Evolutionary conservation across 2,888 invertebrate genomes (phyloP), one percentile per base, ranked within the genome.

Genomic region (Tyria jacobaeae): DNA sequence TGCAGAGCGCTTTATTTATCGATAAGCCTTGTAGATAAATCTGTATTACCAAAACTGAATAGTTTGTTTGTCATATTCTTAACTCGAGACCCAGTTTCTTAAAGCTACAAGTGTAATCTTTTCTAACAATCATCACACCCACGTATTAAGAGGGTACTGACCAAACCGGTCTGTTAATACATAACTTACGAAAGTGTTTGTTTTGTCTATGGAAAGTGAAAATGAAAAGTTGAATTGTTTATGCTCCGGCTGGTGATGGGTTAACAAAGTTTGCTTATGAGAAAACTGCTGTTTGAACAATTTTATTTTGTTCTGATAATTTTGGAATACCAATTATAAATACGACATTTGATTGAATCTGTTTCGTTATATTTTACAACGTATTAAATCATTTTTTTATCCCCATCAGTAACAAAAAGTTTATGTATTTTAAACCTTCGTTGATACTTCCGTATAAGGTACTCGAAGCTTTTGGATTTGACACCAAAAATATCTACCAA

Each of bases 161-260:
- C 14, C 4, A 31, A 58, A 64, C 74, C 57, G 58, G 70, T 63
- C n/a, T 37, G 14, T 54, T 44, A 39, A 31, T 37, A 12, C 25
- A 44, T 47, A 27, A 53, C 50, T 24, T 50, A 61, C 5, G 74
- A 75, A 74, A 74, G 74, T 75, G 72, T 58, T 60, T 55, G 61
- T 62, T 72, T 63, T 35, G 59, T 67, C 62, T 72, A 59, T 67
- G 62, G 75, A 74, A 75, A 74, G 74, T 72, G 74, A 75, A 75
- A 73, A 74, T 72, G 74, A 72, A 75, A 69, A 74, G 64, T 60
- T 35, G 25, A 24, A 47, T 62, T 57, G 54, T 75, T 61, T 70
- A 62, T 64, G 64, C 15, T 34, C 0, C 61, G 47, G 25, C 44
- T 15, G 21, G 47, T 15, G 17, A 31, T 47, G 15, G n/a, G n/a